Base-by-base conservation (phyloP, 2,113 vertebrate genomes). In the Muscicapa adusta region DNA sequence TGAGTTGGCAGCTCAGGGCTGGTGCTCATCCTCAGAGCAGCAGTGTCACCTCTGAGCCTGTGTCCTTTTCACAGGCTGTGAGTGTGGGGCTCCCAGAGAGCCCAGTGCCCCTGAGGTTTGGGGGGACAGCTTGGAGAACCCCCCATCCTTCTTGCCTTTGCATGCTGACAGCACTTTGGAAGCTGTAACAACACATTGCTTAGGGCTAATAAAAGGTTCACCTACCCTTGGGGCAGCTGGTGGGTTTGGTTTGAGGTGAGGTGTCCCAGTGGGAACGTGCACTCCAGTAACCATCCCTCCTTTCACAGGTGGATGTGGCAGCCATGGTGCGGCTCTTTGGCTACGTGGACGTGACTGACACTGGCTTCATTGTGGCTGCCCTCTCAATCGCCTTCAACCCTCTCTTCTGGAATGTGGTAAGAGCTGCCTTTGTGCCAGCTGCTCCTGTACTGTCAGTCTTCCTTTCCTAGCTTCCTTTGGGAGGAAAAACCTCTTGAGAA, bases 331-430 rank as follows among this genome's bases (percentile, higher is more conserved):
- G 4, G 72, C 68, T 98, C 73, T 94, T 97, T 6, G 73, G 94
- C 90, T 98, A 97, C 5, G 94, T 98, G 93, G 95, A 98, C 10
- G 88, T 97, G 63, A 97, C 67, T 0, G 96, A 98, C 34, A 70
- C 79, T 71, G 67, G 38, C 86, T 98, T 98, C 51, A 53, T 97
- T 51, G 82, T 36, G 2, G 98, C 98, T 1, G 26, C 96, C 18
- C 67, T 98, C 48, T 81, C 95, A 63, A 98, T 98, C 0, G 51
- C 93, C 75, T 98, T 98, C 94, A 98, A 98, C 53, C 98, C 98
- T 0, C 88, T 98, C 67, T 98, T 98, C 95, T 98, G 98, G 98
- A 98, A 98, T 9, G 95, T 98, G 98, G 98, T 98, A 91, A 96
- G 98, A 91, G 15, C 43, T 5, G 9, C 47, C 33, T 71, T 33